These are phyloP conservation scores for Palloptera scutellata DNA, from an alignment of 2,888 invertebrate genomes.

Conservation along the genomic window DNA sequence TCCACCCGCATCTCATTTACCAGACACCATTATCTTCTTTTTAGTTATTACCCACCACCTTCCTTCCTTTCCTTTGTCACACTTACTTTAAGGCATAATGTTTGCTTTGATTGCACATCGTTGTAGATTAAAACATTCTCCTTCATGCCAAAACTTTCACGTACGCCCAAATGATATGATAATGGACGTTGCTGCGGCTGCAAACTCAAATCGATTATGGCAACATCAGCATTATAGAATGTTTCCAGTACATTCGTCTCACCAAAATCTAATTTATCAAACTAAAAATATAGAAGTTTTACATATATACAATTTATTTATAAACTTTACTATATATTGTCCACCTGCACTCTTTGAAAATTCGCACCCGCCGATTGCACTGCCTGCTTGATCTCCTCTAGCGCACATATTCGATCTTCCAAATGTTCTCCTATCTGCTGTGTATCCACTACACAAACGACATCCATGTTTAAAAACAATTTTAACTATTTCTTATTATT, in stretches of 20 bases:
- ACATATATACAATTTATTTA: neutral
- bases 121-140: conserved; percentile 90
- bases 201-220: conserved; percentile 91
- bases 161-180: conserved; percentile 95
- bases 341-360: conserved; percentile 83
- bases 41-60: too few species aligned
- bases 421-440: conserved; percentile 75
- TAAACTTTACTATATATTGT: neutral
- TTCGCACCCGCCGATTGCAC: conserved; percentile 81
- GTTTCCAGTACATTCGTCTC: conserved; percentile 93
- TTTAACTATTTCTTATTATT: neutral
- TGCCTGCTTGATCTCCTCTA: conserved; percentile 85
- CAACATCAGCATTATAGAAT: conserved; percentile 98
- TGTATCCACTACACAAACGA: conserved; percentile 88
- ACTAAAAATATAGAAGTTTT: conserved; percentile 67
- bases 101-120: conserved; percentile 87
- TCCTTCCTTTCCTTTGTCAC: too few species aligned
- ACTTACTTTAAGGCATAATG: conserved; percentile 84
- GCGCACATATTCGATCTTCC: conserved; percentile 78
- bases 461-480: conserved; percentile 73
- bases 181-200: conserved; percentile 92
- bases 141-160: conserved; percentile 98
- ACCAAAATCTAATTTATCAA: conserved; percentile 97
- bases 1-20: too few species aligned
- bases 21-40: too few species aligned